Base-by-base conservation (phyloP, 2,797 vertebrate genomes). In the Cynopterus sphinx region DNA sequence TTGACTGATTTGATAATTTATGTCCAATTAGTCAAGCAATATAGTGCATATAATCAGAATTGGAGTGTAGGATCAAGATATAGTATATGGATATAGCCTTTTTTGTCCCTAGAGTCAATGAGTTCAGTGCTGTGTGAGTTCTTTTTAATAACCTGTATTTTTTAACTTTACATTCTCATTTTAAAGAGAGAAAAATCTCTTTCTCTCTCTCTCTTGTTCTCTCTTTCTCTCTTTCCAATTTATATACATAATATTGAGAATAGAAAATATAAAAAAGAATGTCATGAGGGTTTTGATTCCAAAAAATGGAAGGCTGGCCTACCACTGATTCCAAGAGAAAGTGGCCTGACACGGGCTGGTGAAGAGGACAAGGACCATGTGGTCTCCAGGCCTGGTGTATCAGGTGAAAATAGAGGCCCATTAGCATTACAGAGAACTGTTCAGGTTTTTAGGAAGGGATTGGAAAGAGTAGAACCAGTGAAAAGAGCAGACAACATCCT, bases 1-100 rank as follows among this genome's bases (percentile, higher is more conserved):
- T 81, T 85, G 75, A 67, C 16, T 88, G 46, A 70, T 74, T 81
- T 88, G 73, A 70, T 75, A 85, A 17, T 88, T 94, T 46, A 39
- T 85, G 41, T 89, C 39, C n/a, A 71, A 46, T 71, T 82, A 67
- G 63, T 90, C 78, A 94, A 92, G 51, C 11, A 94, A 49, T 77
- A 67, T 82, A 71, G 26, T 92, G 19, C 53, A 85, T 49, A 11
- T 49, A 65, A 11, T 57, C 28, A 78, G 31, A 87, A 67, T 31
- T 68, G 5, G 17, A 79, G 13, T 78, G 2, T 41, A 46, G 26
- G n/a, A 61, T 17, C 67, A 87, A 41, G 15, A 59, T 70, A 49
- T 28, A 79, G 71, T 59, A 17, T 68, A 36, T 67, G 26, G 51
- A 91, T 33, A 65, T 39, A 67, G 15, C 6, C 17, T 67, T 91